Conservation (phyloP, 2,113 vertebrate species). For the Prionailurus viverrinus region DNA sequence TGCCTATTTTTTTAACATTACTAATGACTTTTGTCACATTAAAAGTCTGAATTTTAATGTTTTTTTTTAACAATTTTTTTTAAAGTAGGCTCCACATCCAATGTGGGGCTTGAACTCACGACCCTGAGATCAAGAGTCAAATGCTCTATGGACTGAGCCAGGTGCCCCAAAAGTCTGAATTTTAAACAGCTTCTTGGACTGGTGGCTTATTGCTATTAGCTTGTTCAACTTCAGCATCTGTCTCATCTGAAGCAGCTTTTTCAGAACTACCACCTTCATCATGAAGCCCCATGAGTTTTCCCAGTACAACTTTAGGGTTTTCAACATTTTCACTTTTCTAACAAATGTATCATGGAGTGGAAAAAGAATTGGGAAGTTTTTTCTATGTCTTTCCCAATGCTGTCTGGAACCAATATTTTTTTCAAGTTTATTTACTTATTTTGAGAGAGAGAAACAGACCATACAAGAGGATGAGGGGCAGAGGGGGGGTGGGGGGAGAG, state of each 20-base stretch:
- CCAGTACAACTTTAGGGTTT: background rate
- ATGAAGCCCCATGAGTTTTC: background rate
- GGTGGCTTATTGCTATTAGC: background rate
- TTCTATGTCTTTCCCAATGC: background rate
- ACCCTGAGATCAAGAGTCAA: too few relatives aligned
- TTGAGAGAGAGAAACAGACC: too few relatives aligned
- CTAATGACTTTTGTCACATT: slow-evolving; percentile 4
- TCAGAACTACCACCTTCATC: background rate
- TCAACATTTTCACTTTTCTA: background rate
- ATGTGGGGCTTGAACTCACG: too few relatives aligned
- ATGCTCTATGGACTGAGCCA: too few relatives aligned
- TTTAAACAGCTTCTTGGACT: slow-evolving; percentile 34
- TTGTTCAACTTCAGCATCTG: background rate
- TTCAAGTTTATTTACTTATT: too few relatives aligned
- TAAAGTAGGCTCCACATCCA: too few relatives aligned
- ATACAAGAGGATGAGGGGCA: too few relatives aligned
- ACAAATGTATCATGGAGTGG: background rate
- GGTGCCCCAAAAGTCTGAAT: background rate
- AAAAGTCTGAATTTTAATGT: background rate
- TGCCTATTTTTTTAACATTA: background rate
- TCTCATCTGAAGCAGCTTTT: background rate
- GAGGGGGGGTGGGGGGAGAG: too few relatives aligned
- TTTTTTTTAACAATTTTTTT: too few relatives aligned
- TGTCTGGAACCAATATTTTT: background rate
- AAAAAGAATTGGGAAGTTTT: background rate